Evolutionary conservation across 2,888 invertebrate genomes (phyloP), one percentile per base, ranked within the genome.

Genomic region (Notodromas monacha): DNA sequence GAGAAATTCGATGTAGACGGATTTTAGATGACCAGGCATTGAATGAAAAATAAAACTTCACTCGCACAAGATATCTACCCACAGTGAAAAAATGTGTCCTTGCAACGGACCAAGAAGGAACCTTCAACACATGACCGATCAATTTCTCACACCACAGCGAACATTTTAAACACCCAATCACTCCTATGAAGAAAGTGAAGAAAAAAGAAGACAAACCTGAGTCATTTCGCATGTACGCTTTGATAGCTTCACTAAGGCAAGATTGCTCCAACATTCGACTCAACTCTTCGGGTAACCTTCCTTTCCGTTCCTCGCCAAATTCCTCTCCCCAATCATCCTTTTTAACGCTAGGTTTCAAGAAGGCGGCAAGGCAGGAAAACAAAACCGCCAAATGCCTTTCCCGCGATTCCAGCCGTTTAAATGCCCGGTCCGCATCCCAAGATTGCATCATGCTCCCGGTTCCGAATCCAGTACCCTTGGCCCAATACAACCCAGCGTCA

Each of bases 391-490:
- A 79, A 46, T 84, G 79, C 43, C 81, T 77, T 46, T 89, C 86
- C 50, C 86, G 81, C 35, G 70, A 72, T 35, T 66, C 63, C 47
- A 84, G 81, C 8, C 77, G 58, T 36, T 74, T 51, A 30, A 86
- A 51, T n/a, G 81, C 79, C 45, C 79, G 77, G 44, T 86, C 84
- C 21, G 86, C 76, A 50, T 86, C 81, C 86, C 86, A 89, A 28
- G 76, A 76, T 47, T 81, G 81, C 37, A 74, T 70, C 8, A 79
- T 86, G 13, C 77, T 77, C 14, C 86, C 86, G 1, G 81, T 84
- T 30, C 86, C 86, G 51, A 84, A 86, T 2, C 86, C 86, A 3
- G 86, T 86, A 27, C 84, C 84, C 48, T 86, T 84, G 1, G 81
- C 84, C 81, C 81, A 84, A 50, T 81, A 76, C n/a, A n/a, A n/a